A percentile compares a stretch with the other conserved stretches of the same genome.
phyloP scores from a whole-genome alignment of 2,888 invertebrate genomes.

The Aradus depressus region DNA sequence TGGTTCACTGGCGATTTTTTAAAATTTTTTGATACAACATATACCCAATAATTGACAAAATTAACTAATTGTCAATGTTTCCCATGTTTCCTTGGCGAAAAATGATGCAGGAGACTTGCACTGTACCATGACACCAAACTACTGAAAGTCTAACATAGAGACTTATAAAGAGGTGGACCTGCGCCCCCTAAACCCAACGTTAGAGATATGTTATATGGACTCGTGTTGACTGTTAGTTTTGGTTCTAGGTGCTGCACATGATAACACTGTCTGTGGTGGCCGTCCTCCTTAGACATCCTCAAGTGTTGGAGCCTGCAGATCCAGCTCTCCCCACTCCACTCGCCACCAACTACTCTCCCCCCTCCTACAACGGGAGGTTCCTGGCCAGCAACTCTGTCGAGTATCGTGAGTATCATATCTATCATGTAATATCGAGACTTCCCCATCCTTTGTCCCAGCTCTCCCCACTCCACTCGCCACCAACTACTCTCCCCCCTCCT shows the following conservation, averaged over 20 bases:
- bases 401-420: slow-evolving; percentile 6
- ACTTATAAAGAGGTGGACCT: too few species aligned
- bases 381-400: slow-evolving; percentile 2
- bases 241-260: slow-evolving; percentile 58
- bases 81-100: too few species aligned
- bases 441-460: slow-evolving; percentile 38
- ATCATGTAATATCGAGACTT: too few species aligned
- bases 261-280: slow-evolving; percentile 62
- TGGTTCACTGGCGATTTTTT: too few species aligned
- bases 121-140: too few species aligned
- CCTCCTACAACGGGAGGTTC: slow-evolving; percentile 10
- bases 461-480: slow-evolving; percentile 53
- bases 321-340: slow-evolving; percentile 53
- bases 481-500: slow-evolving; percentile 8
- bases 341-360: slow-evolving; percentile 7
- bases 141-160: too few species aligned
- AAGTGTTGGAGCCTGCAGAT: slow-evolving; percentile 44
- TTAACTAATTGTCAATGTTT: too few species aligned
- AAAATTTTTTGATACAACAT: too few species aligned
- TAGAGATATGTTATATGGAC: too few species aligned
- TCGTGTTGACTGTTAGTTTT: slow-evolving; percentile 6
- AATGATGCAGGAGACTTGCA: too few species aligned
- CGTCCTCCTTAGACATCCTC: slow-evolving; percentile 60
- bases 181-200: too few species aligned
- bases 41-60: too few species aligned